These are phyloP conservation scores for Heliornis fulica DNA, from an alignment of 2,113 vertebrate genomes.

Conservation along the genomic window DNA sequence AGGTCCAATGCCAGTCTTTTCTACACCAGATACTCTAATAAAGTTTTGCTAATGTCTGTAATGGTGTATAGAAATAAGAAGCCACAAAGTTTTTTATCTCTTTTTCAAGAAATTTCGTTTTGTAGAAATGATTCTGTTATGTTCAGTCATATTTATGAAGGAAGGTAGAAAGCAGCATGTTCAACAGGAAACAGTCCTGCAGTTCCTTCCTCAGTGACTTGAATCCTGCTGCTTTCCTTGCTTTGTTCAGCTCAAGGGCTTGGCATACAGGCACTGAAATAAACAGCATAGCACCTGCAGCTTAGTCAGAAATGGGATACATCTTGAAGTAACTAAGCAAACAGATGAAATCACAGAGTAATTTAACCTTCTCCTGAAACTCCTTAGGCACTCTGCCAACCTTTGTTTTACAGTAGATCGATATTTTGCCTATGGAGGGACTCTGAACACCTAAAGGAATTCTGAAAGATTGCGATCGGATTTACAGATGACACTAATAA, in stretches of 20 bases:
- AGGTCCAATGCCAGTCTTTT: neutral
- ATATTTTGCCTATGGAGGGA: neutral
- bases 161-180: neutral
- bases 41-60: neutral
- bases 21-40: neutral
- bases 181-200: constrained; percentile 11
- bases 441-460: neutral
- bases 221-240: constrained; percentile 62
- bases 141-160: neutral
- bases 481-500: neutral
- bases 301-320: constrained; percentile 44
- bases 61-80: neutral
- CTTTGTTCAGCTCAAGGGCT: constrained; percentile 61
- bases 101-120: neutral
- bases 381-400: neutral
- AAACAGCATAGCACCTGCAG: constrained; percentile 66
- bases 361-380: constrained; percentile 5
- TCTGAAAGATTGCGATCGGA: neutral
- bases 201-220: constrained; percentile 59
- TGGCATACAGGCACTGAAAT: constrained; percentile 33
- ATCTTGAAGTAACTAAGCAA: neutral
- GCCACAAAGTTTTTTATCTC: neutral
- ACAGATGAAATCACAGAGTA: constrained; percentile 40
- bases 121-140: neutral
- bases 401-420: neutral